Evolutionary conservation across 1,140 invertebrate species (phyloP).

Genomic region (Pissodes strobi): DNA sequence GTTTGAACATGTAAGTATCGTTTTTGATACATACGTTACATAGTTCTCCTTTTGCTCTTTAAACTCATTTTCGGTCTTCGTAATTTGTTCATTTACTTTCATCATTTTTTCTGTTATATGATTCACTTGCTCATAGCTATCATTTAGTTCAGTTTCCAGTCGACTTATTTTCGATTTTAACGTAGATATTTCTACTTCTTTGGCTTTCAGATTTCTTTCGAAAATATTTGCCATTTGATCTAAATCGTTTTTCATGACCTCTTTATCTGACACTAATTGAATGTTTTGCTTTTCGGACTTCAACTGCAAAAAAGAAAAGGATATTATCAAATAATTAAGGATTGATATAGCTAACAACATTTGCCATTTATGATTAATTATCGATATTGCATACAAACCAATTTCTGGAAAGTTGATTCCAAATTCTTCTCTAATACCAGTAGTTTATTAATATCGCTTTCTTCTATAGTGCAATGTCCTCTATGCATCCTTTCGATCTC

Average conservation of each 20-base stretch:
- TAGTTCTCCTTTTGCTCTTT: slow-evolving; percentile 37
- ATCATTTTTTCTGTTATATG: slow-evolving; percentile 36
- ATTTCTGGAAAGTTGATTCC: slow-evolving; percentile 50
- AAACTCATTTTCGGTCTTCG: slow-evolving; percentile 34
- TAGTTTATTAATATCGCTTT: slow-evolving; percentile 43
- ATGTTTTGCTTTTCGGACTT: slow-evolving; percentile 55
- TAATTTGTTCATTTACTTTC: slow-evolving; percentile 38
- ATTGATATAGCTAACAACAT: no score
- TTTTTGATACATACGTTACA: slow-evolving; percentile 31
- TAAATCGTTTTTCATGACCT: slow-evolving; percentile 52
- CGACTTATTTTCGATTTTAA: slow-evolving; percentile 48
- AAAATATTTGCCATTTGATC: slow-evolving; percentile 52
- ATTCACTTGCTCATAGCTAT: slow-evolving; percentile 36
- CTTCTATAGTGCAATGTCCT: slow-evolving; percentile 33
- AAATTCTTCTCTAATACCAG: slow-evolving; percentile 50
- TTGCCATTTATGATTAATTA: no score
- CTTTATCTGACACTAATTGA: slow-evolving; percentile 51
- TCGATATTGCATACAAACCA: no score
- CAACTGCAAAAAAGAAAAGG: slow-evolving; percentile 36
- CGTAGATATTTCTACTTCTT: slow-evolving; percentile 50
- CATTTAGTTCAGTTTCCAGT: slow-evolving; percentile 45
- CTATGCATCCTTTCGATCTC: slow-evolving; percentile 41
- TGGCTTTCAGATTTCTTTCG: slow-evolving; percentile 51
- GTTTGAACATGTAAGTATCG: neutral
- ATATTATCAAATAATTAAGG: no score